Conservation (phyloP, 2,113 vertebrate species). For the Isurus oxyrinchus region DNA sequence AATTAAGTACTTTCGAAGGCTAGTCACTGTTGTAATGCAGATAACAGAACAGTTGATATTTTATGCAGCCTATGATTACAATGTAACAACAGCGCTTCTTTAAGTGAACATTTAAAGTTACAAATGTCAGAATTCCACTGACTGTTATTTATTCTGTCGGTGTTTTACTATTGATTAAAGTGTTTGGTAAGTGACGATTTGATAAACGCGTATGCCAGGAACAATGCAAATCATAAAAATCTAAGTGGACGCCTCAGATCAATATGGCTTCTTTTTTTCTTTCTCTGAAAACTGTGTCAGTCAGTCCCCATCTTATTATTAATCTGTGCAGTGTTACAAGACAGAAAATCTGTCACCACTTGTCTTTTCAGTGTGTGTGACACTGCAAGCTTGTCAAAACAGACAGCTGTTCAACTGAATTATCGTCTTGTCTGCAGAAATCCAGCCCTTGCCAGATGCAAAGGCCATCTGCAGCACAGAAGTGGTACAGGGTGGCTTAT, state of each 20-base stretch:
- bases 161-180: background rate
- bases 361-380: slow-evolving; percentile 65
- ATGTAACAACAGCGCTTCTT: background rate
- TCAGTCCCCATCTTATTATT: slow-evolving; percentile 30
- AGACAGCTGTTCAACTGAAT: slow-evolving; percentile 75
- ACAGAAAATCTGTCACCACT: slow-evolving; percentile 58
- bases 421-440: slow-evolving; percentile 64
- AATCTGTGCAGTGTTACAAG: slow-evolving; percentile 32
- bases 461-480: slow-evolving; percentile 68
- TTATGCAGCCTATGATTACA: background rate
- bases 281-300: slow-evolving; percentile 14
- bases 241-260: slow-evolving; percentile 12
- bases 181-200: background rate
- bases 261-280: slow-evolving; percentile 11
- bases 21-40: background rate
- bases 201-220: background rate
- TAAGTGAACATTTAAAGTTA: background rate
- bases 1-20: background rate
- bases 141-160: background rate
- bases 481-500: slow-evolving; percentile 62
- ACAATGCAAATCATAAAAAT: slow-evolving; percentile 25
- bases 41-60: background rate
- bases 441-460: slow-evolving; percentile 67
- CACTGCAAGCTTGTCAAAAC: slow-evolving; percentile 68
- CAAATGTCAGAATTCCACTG: background rate